Evolutionary conservation across 2,797 vertebrate genomes (phyloP).

Genomic region (Anomalospiza imberbis): DNA sequence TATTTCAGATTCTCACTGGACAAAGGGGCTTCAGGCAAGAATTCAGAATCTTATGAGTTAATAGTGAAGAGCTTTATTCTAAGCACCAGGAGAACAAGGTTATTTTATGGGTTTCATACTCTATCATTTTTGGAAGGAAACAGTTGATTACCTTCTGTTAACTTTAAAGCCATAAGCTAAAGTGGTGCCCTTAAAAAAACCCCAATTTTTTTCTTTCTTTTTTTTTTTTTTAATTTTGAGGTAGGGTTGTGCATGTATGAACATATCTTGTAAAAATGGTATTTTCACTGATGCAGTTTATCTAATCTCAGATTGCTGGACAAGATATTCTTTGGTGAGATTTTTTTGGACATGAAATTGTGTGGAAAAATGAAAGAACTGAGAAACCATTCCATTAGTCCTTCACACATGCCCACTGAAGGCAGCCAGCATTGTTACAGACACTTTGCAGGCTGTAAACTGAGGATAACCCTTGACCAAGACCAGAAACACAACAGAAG

Average conservation of each 20-base stretch:
- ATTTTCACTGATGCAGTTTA: not conserved
- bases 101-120: not conserved
- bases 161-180: not conserved
- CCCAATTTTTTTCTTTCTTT: too few relatives aligned
- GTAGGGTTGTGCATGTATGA: rapidly evolving
- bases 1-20: not conserved
- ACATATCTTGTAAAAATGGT: not conserved
- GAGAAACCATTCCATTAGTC: not conserved
- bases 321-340: not conserved
- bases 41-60: not conserved
- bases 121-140: not conserved
- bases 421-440: not conserved
- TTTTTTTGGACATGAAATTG: not conserved
- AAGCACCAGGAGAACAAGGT: not conserved
- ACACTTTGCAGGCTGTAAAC: not conserved
- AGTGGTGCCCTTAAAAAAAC: not conserved
- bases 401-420: not conserved
- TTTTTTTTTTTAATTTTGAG: not conserved
- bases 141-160: not conserved
- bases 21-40: not conserved
- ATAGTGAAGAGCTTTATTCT: not conserved
- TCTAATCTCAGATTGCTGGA: not conserved
- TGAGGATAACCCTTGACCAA: not conserved
- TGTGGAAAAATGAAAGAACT: not conserved
- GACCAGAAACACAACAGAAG: not conserved